Conservation (phyloP, 2,797 vertebrate species). For the Tapirus indicus region DNA sequence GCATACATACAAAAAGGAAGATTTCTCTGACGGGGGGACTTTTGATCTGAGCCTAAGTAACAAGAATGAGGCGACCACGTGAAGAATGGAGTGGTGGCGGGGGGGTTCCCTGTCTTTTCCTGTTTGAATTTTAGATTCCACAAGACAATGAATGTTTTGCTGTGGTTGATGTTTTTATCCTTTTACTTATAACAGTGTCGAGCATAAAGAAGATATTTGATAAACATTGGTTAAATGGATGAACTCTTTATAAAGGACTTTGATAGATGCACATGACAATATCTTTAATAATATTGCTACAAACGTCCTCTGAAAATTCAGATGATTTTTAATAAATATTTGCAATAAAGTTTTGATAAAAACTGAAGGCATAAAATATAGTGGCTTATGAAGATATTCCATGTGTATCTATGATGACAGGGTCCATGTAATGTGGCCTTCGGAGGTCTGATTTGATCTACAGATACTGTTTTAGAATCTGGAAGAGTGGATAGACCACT, state of each 20-base stretch:
- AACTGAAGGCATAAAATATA: neutral
- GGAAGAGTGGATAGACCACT: neutral
- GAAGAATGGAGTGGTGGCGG: fast-evolving
- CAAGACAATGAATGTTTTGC: neutral
- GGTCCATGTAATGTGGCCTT: neutral
- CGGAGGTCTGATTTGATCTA: neutral
- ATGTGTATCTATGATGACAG: neutral
- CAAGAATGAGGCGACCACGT: neutral
- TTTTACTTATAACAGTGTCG: neutral
- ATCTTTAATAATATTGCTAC: neutral
- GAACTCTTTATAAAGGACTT: neutral
- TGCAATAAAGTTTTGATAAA: neutral
- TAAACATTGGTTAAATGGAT: neutral
- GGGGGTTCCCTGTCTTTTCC: neutral
- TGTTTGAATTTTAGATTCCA: neutral
- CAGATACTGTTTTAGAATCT: neutral
- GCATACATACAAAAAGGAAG: neutral
- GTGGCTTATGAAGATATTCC: neutral
- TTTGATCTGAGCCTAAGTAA: neutral
- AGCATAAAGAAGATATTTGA: neutral
- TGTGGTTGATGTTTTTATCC: neutral
- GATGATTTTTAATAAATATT: neutral
- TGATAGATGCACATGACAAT: neutral
- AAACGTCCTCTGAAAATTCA: neutral
- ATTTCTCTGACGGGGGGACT: neutral